Evolutionary conservation across 2,797 vertebrate species (phyloP).

Genomic region (Enoplosus armatus): DNA sequence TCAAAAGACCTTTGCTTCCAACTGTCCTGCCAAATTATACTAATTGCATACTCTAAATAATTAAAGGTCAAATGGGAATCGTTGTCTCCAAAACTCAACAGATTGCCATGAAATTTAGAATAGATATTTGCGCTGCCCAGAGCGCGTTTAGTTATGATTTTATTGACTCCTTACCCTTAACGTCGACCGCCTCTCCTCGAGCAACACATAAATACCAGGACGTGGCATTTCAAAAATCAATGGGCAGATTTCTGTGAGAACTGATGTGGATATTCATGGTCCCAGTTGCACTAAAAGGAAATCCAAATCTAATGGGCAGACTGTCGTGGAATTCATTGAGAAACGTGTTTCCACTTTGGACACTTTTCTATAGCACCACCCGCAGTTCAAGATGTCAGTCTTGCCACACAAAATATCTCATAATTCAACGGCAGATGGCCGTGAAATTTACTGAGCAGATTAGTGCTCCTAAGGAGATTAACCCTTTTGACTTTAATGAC

Average conservation of each 20-base stretch:
- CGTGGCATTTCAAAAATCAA: constrained; percentile 17
- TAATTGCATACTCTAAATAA: neutral
- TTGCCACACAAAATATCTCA: constrained; percentile 8
- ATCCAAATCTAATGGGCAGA: neutral
- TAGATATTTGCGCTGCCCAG: neutral
- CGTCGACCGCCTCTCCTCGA: neutral
- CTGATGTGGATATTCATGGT: constrained; percentile 10
- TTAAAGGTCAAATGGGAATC: neutral
- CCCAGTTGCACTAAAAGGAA: neutral
- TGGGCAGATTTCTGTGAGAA: constrained; percentile 30
- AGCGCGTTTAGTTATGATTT: neutral
- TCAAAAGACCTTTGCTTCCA: neutral
- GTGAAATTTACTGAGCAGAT: constrained; percentile 42
- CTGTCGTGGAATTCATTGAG: neutral
- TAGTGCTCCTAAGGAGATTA: constrained; percentile 45
- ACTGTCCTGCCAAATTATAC: neutral
- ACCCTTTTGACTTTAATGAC: constrained; percentile 56
- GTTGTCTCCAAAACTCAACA: neutral
- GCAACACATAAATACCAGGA: neutral
- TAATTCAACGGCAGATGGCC: constrained; percentile 11
- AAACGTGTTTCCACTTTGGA: neutral
- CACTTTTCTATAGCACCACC: neutral
- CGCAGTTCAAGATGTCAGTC: constrained; percentile 14
- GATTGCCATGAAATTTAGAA: neutral
- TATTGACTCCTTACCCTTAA: neutral